Evolutionary conservation across 2,113 vertebrate species (phyloP).

Genomic region (Scomber japonicus): DNA sequence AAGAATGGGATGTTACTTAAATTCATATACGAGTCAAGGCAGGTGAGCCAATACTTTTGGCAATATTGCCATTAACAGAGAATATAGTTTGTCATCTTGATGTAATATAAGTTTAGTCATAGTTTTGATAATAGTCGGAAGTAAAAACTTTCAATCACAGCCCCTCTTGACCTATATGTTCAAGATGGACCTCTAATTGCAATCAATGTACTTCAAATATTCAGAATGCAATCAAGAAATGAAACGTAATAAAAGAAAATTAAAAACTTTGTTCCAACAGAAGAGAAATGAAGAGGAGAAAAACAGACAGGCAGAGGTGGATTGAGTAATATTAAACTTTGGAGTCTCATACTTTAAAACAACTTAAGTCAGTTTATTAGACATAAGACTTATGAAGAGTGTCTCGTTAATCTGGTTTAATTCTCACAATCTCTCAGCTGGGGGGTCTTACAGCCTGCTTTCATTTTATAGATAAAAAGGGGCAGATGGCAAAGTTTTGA

Average conservation of each 20-base stretch:
- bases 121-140: neutral
- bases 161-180: neutral
- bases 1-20: no score
- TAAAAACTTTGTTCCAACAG: neutral
- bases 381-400: neutral
- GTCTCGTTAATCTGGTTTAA: neutral
- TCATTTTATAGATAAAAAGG: no score
- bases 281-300: neutral
- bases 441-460: no score
- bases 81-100: neutral
- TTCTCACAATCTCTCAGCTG: neutral
- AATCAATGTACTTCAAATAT: constrained; percentile 3
- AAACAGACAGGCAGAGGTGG: neutral
- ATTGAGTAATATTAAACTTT: no score
- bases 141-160: neutral
- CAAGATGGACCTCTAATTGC: constrained; percentile 16
- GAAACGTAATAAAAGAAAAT: neutral
- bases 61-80: no score
- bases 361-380: neutral
- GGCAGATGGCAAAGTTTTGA: no score
- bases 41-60: no score
- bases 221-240: constrained; percentile 7
- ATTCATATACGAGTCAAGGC: no score
- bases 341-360: no score
- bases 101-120: neutral